Evolutionary conservation across 2,797 vertebrate genomes (phyloP).

Genomic region (Myioborus miniatus): DNA sequence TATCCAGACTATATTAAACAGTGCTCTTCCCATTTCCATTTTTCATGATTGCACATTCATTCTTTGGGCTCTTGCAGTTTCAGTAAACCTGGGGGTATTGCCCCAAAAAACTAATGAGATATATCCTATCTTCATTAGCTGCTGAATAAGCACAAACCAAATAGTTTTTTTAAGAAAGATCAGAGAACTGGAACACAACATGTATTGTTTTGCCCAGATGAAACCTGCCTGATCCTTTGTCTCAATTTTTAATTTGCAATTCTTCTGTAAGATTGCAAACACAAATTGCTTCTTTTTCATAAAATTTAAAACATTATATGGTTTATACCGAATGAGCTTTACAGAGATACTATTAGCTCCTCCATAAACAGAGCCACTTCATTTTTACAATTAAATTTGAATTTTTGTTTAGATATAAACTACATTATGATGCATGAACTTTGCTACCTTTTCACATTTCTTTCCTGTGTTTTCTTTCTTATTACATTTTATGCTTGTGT

Average conservation of each 20-base stretch:
- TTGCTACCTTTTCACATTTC: background rate
- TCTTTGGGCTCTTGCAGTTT: background rate
- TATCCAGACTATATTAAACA: background rate
- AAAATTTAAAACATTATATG: background rate
- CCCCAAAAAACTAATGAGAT: background rate
- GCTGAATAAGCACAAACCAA: background rate
- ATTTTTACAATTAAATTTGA: background rate
- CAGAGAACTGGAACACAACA: background rate
- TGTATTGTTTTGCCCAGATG: background rate
- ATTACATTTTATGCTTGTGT: constrained; percentile 17
- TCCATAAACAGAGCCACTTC: background rate
- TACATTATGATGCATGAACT: background rate
- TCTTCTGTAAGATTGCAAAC: background rate
- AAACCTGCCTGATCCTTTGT: background rate
- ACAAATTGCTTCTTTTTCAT: background rate
- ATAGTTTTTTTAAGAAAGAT: background rate
- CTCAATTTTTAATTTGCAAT: constrained; percentile 40
- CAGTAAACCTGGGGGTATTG: background rate
- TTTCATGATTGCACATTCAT: background rate
- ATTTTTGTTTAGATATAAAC: background rate
- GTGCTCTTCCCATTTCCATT: background rate
- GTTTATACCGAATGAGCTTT: background rate
- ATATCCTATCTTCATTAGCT: background rate
- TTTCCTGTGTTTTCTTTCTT: background rate
- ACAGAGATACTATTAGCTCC: background rate